phyloP scores from a whole-genome alignment of 2,113 vertebrate species.

The Gymnarchus niloticus region DNA sequence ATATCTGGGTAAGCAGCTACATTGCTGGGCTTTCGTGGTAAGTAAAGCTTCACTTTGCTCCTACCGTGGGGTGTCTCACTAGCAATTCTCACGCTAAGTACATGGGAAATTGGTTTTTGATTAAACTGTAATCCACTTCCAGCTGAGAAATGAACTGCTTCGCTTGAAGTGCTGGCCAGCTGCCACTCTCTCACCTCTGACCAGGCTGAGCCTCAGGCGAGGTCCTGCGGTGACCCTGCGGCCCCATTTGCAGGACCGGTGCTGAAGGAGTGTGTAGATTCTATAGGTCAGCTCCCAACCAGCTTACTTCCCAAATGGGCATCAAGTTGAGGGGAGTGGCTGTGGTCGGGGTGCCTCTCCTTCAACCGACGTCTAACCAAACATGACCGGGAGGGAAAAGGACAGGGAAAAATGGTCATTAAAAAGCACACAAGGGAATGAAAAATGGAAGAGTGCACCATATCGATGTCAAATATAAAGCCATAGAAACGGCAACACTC shows the following conservation, averaged over 20 bases:
- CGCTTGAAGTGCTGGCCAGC: background rate
- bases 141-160: background rate
- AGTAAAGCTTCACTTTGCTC: background rate
- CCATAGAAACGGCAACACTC: background rate
- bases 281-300: constrained; percentile 59
- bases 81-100: background rate
- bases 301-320: constrained; percentile 53
- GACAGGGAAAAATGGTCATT: background rate
- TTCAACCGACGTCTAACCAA: constrained; percentile 20
- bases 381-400: background rate
- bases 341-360: constrained; percentile 31
- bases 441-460: too few species aligned
- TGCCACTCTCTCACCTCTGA: background rate
- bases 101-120: background rate
- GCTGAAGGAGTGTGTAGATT: constrained; percentile 51
- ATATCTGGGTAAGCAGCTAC: background rate
- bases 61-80: background rate
- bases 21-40: background rate
- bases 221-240: background rate
- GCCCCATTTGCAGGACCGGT: background rate
- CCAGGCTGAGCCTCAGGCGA: too few species aligned
- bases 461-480: background rate
- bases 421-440: background rate
- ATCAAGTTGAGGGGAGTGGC: constrained; percentile 50
- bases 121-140: constrained; percentile 7